Conservation (phyloP, 2,113 vertebrate genomes). For the Panthera leo region DNA sequence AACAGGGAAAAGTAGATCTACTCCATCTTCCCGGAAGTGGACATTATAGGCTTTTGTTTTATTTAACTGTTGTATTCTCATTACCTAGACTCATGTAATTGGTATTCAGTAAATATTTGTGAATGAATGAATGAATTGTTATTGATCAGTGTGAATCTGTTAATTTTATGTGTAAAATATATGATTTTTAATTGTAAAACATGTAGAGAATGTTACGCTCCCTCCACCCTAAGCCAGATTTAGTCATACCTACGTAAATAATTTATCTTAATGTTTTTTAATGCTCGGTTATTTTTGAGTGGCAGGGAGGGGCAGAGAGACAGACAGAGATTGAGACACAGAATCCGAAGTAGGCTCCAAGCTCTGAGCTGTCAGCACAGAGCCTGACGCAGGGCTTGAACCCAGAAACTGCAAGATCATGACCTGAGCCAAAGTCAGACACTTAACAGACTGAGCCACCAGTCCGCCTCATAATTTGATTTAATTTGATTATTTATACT, state of each 20-base stretch:
- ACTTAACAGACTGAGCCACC: too few species aligned
- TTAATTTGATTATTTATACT: constrained; percentile 23
- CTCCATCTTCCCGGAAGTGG: neutral
- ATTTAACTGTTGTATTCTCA: neutral
- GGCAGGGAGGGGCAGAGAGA: too few species aligned
- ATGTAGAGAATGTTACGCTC: neutral
- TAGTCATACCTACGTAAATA: neutral
- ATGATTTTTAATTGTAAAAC: neutral
- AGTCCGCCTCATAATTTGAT: too few species aligned
- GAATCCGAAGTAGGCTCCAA: too few species aligned
- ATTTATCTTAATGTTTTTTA: neutral
- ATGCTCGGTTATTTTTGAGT: too few species aligned
- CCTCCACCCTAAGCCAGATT: neutral
- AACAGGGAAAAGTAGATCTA: neutral
- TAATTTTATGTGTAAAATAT: constrained; percentile 24
- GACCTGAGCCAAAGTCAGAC: too few species aligned
- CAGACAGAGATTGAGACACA: too few species aligned
- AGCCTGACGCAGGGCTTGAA: too few species aligned
- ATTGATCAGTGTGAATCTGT: neutral
- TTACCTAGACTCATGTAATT: neutral
- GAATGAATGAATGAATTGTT: neutral
- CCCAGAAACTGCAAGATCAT: too few species aligned
- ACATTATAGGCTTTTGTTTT: neutral
- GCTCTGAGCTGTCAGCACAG: too few species aligned
- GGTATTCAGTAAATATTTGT: neutral